Evolutionary conservation across 2,113 vertebrate species (phyloP), one percentile per base, ranked within the genome.

Genomic region (Montifringilla adamsi): DNA sequence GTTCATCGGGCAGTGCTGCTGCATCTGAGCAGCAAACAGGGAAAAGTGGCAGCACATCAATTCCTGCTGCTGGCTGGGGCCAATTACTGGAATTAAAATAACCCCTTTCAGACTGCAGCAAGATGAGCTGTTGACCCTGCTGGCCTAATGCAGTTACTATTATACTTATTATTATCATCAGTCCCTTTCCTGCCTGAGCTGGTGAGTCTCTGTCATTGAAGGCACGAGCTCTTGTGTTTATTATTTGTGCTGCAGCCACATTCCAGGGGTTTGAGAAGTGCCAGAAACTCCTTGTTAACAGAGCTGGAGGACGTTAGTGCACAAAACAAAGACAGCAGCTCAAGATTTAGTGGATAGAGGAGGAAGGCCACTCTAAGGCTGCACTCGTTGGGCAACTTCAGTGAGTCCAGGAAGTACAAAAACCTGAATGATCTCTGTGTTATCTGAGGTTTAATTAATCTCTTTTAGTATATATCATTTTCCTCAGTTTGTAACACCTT

Each of bases 81-180:
- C 83, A 95, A 93, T 96, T 95, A 96, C 75, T 79, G 35, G 88
- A 93, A 95, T 95, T 92, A 94, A 86, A 95, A 91, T 62, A 86
- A 78, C 86, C 31, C 86, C 81, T 79, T 81, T 87, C 84, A 92
- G 76, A 64, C 87, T 95, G 72, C 77, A 87, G 90, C 66, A 28
- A 5, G 91, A 76, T 91, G 87, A 93, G 78, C 46, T 80, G 93
- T 64, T 96, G 72, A 82, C 85, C 70, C 60, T 80, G 16, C 74
- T 83, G 74, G 67, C 87, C 87, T 62, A 76, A 50, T 78, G 75
- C 39, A 55, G 39, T 84, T 49, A 3, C n/a, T 90, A 35, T 87
- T 95, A 81, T 11, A 56, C 73, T 76, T 82, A 37, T 46, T 82
- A n/a, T 50, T 74, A 46, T 63, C 50, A 70, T 80, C 73, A 35